These are phyloP conservation scores for Notocelia uddmanniana DNA, from an alignment of 2,888 invertebrate genomes.

Conservation along the genomic window DNA sequence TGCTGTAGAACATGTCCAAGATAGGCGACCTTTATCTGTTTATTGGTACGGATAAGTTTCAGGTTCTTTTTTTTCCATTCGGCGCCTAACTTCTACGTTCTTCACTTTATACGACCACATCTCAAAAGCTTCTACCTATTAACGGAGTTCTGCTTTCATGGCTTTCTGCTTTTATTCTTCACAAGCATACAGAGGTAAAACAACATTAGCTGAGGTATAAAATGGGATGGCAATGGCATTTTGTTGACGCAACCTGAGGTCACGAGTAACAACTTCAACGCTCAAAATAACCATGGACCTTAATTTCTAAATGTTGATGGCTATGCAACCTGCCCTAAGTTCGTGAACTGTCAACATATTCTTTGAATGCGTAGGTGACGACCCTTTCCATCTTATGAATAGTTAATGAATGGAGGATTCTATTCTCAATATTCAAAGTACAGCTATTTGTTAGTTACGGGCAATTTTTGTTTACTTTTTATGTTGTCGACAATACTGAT, in stretches of 20 bases:
- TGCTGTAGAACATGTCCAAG: too few species aligned
- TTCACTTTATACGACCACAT: too few species aligned
- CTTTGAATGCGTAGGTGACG: slow-evolving; percentile 15
- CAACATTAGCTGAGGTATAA: not conserved
- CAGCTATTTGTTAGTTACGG: not conserved
- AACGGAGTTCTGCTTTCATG: too few species aligned
- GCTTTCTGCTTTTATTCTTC: too few species aligned
- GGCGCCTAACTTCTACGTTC: too few species aligned
- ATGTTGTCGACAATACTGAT: not conserved
- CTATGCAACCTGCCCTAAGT: slow-evolving; percentile 15
- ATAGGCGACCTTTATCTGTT: too few species aligned
- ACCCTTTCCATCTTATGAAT: slow-evolving; percentile 20
- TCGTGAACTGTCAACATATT: slow-evolving; percentile 20
- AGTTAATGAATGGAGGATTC: slow-evolving; percentile 11
- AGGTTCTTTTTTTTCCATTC: too few species aligned
- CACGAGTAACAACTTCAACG: not conserved
- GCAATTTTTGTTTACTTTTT: not conserved
- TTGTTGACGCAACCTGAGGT: slow-evolving; percentile 8
- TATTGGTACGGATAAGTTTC: too few species aligned
- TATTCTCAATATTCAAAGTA: slow-evolving; percentile 6
- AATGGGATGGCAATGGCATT: slow-evolving; percentile 7
- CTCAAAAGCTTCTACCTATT: too few species aligned
- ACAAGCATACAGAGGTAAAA: too few species aligned
- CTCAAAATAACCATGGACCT: not conserved
- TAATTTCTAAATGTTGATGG: not conserved